Base-by-base conservation (phyloP, 2,888 invertebrate species). In the Lithophane socia region DNA sequence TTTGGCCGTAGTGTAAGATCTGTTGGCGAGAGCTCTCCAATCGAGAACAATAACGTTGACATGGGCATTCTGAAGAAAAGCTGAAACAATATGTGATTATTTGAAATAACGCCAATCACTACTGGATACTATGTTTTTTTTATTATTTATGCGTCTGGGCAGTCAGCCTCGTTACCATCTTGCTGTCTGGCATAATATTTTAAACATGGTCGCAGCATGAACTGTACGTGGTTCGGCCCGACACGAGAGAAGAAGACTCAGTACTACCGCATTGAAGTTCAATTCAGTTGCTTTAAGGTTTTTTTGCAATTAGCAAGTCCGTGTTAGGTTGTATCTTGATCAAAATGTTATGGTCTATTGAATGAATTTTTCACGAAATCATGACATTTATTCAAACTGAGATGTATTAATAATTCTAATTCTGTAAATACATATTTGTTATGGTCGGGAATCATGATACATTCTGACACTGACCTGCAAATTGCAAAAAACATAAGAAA, bases 1-100 rank as follows among this genome's bases (percentile, higher is more conserved):
- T 72, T 91, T 92, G 0, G 96, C 94, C 2, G 93, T 92, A 10
- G 90, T 74, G 86, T 96, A 97, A 83, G 89, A 89, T 9, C 91
- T 92, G 70, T 92, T 92, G 5, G 96, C 95, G 5, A 96, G 86
- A 0, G 82, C 75, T 7, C 89, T 91, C 96, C 97, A 97, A 84
- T 97, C 96, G 0, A 97, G 90, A 5, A 94, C 93, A 60, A 97
- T 94, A 0, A 97, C 91, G 86, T 97, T 97, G 52, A 93, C 91
- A 75, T 95, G 94, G 56, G 64, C 83, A 42, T 89, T 76, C 74
- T 91, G 75, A 0, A 94, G 91, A 72, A 94, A 94, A 64, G 92
- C 94, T 94, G 85, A 49, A 92, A 92, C 37, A 58, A 47, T 13
- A 37, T 37, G 4, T 5, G 5, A 24, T 54, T 56, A 56, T n/a